Percentiles rank a stretch among this genome's conserved stretches.
Conservation (phyloP, 2,113 vertebrate species). For the Cathartes aura region DNA sequence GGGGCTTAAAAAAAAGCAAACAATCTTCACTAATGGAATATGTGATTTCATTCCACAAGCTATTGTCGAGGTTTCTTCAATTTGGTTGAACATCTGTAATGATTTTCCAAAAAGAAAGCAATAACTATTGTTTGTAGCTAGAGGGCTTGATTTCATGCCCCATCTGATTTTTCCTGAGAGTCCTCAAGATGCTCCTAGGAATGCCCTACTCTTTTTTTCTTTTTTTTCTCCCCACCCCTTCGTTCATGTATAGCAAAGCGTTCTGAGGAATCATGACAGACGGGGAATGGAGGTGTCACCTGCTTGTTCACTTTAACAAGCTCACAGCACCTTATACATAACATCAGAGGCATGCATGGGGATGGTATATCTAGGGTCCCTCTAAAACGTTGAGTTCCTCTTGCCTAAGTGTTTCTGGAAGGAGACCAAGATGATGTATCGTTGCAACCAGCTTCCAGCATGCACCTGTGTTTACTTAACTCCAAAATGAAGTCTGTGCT, state of each 20-base stretch:
- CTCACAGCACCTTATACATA: neutral
- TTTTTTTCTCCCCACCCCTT: neutral
- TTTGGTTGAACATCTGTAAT: neutral
- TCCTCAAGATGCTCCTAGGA: neutral
- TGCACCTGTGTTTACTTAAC: neutral
- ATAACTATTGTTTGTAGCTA: neutral
- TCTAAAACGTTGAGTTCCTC: neutral
- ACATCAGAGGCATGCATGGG: no score
- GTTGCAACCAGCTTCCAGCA: neutral
- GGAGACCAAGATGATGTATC: neutral
- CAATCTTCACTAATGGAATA: neutral
- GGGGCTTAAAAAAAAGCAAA: neutral
- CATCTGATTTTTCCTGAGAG: neutral
- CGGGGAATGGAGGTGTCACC: neutral
- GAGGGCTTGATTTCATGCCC: neutral
- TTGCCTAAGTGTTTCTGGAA: neutral
- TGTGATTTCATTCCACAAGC: neutral
- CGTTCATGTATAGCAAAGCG: accelerated
- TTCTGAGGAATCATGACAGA: neutral
- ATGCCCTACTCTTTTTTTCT: neutral
- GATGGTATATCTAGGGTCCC: no score
- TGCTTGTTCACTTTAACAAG: neutral
- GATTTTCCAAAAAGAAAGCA: neutral
- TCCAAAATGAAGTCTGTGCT: neutral
- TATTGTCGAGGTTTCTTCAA: neutral